Conservation (phyloP, 2,113 vertebrate species). For the Mirounga angustirostris region DNA sequence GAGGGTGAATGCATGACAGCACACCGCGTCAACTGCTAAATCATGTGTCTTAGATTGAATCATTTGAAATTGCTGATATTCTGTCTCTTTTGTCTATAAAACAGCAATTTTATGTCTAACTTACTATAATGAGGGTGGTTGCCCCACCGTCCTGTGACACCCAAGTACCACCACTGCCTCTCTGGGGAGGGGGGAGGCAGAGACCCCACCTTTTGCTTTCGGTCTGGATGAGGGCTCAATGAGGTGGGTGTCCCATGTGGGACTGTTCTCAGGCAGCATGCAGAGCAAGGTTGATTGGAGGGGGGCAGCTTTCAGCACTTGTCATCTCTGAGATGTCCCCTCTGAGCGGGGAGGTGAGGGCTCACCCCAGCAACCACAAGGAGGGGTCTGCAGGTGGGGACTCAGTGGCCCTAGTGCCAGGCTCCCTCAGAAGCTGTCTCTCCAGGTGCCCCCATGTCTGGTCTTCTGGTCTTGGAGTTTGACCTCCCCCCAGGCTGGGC, state of each 20-base stretch:
- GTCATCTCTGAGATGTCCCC: not conserved
- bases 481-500: too few species aligned
- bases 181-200: not conserved
- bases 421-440: not conserved
- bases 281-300: rapidly evolving
- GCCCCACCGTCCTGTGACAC: not conserved
- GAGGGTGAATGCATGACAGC: rapidly evolving
- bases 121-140: not conserved
- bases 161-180: not conserved
- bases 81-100: not conserved
- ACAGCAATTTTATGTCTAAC: not conserved
- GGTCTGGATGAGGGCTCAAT: not conserved
- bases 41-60: too few species aligned
- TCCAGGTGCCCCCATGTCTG: not conserved
- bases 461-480: not conserved
- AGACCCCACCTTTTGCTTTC: not conserved
- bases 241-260: not conserved
- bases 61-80: not conserved
- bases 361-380: not conserved
- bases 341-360: not conserved
- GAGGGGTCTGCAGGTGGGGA: not conserved
- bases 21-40: not conserved
- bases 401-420: not conserved
- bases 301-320: not conserved
- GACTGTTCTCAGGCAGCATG: not conserved